Conservation (phyloP, 2,888 invertebrate species). For the Apamea epomidion region DNA sequence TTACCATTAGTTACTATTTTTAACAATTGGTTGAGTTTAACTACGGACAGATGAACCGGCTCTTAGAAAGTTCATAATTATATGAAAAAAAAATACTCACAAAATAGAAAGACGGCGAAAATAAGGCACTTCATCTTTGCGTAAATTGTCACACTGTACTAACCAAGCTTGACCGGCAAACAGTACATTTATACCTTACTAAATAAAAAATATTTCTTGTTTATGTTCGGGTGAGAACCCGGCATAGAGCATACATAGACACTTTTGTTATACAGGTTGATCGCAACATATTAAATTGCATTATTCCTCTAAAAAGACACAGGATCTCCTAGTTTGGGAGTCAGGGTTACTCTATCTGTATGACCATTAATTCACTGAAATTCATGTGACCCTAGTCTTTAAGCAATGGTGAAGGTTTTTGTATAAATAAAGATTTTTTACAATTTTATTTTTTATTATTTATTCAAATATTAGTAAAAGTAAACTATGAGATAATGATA, state of each 20-base stretch:
- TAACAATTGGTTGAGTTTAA: too few relatives aligned
- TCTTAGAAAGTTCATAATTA: background rate
- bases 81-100: slow-evolving; percentile 35
- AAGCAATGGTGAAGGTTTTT: too few relatives aligned
- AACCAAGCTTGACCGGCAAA: background rate
- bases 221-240: slow-evolving; percentile 27
- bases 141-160: background rate
- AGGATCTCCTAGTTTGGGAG: too few relatives aligned
- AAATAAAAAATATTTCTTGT: background rate
- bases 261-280: slow-evolving; percentile 44
- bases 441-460: too few relatives aligned
- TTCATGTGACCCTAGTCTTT: too few relatives aligned
- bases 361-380: too few relatives aligned
- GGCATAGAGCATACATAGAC: slow-evolving; percentile 8
- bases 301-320: background rate
- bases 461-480: too few relatives aligned
- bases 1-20: too few relatives aligned
- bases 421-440: too few relatives aligned
- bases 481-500: background rate
- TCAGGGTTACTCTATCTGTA: too few relatives aligned
- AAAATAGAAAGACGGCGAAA: slow-evolving; percentile 1
- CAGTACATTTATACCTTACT: slow-evolving; percentile 22
- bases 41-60: too few relatives aligned
- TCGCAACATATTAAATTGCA: background rate
- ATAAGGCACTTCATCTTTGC: slow-evolving; percentile 34